Evolutionary conservation across 2,113 vertebrate genomes (phyloP), one percentile per base, ranked within the genome.

Genomic region (Reinhardtius hippoglossoides): DNA sequence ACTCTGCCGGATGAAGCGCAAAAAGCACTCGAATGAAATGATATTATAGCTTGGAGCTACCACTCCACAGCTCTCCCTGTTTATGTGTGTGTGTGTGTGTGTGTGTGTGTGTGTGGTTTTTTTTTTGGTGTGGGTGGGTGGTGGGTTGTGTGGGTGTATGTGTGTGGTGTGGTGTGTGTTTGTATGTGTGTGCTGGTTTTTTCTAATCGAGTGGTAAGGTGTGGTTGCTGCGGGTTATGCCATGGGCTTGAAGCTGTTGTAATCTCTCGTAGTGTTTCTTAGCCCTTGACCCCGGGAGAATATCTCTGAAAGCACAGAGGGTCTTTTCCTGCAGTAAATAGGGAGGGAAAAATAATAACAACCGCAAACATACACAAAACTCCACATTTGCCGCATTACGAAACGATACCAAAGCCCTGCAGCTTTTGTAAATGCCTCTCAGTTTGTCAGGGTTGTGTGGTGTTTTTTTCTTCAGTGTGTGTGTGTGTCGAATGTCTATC

Each of bases 31-130:
- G 35, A 89, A 92, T 78, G 68, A 92, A 92, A 92, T 89, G 62
- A 89, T 90, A 88, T 91, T 85, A 85, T 93, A 81, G 91, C 92
- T 92, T 23, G 73, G 76, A 93, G 92, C 90, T 86, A 91, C 82
- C 74, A 83, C 78, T 90, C 68, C 65, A 75, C 62, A 75, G 69
- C 89, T 67, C 31, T 76, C 27, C 55, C 52, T 56, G 75, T 76
- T 74, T 80, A 37, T 71, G 65, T 82, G 58, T 62, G 46, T 73
- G 62, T 75, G 75, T 80, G 71, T 87, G 83, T 27, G 27, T 70
- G 65, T 82, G 57, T 62, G 46, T 73, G 62, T 75, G 27, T 31
- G 31, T 31, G n/a, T n/a, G 74, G n/a, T n/a, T n/a, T n/a, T n/a
- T n/a, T n/a, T n/a, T n/a, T n/a, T n/a, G n/a, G 75, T 80, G 71